These are phyloP conservation scores for Chironomus tentans DNA, from an alignment of 2,888 invertebrate genomes.

Conservation along the genomic window DNA sequence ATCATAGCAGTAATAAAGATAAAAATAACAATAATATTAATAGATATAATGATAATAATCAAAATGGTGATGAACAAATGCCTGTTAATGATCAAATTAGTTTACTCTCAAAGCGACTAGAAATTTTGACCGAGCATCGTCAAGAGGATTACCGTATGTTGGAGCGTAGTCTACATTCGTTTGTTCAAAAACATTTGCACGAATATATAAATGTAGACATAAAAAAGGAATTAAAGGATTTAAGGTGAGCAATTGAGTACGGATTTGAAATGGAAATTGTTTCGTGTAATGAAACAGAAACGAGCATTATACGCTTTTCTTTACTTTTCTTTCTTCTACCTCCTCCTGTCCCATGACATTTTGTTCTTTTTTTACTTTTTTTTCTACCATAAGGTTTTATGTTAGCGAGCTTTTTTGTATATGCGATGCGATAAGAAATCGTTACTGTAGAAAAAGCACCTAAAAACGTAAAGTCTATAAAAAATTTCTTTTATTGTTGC, in stretches of 20 bases:
- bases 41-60: background rate
- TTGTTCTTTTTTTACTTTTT: background rate
- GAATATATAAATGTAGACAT: slow-evolving; percentile 21
- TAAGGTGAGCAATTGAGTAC: slow-evolving; percentile 24
- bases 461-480: slow-evolving; percentile 22
- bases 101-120: slow-evolving; percentile 18
- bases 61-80: slow-evolving; percentile 9
- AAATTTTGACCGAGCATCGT: slow-evolving; percentile 15
- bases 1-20: no score
- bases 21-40: background rate
- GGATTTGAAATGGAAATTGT: slow-evolving; percentile 14
- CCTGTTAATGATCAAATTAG: slow-evolving; percentile 25
- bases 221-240: slow-evolving; percentile 27
- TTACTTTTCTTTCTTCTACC: background rate
- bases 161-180: slow-evolving; percentile 8
- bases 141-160: slow-evolving; percentile 26
- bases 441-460: background rate
- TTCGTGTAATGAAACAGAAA: slow-evolving; percentile 24
- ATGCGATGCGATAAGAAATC: slow-evolving; percentile 9
- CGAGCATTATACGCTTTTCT: slow-evolving; percentile 8
- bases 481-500: slow-evolving; percentile 10
- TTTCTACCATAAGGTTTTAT: background rate
- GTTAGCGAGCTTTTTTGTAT: background rate
- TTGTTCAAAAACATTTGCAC: slow-evolving; percentile 8
- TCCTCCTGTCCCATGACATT: background rate